These are phyloP conservation scores for Morpho deidamia DNA, from an alignment of 2,888 invertebrate genomes.

Conservation along the genomic window DNA sequence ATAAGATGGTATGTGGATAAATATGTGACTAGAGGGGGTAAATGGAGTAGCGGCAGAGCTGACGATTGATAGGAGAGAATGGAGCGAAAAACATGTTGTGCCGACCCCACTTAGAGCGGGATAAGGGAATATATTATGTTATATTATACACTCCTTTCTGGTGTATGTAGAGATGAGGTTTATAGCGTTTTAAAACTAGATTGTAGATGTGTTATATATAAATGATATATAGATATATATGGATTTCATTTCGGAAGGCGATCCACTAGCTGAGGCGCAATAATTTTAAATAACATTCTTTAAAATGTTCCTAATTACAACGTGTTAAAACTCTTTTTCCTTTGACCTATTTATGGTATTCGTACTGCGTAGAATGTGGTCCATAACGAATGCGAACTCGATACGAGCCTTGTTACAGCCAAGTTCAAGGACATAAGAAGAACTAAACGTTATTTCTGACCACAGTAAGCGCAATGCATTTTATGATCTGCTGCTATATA, in stretches of 20 bases:
- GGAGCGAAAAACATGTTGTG: no score
- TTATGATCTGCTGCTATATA: neutral
- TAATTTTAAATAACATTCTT: neutral
- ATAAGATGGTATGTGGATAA: no score
- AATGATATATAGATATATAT: neutral
- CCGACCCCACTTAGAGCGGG: no score
- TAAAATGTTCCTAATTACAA: neutral
- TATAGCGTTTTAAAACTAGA: no score
- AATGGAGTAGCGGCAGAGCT: no score
- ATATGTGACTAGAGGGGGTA: no score
- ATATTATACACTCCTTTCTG: no score
- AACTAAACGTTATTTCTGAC: neutral
- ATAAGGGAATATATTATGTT: no score
- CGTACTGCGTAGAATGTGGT: constrained; percentile 18
- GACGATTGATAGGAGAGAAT: no score
- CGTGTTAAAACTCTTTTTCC: constrained; percentile 1
- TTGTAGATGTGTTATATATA: neutral
- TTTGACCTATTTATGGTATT: neutral
- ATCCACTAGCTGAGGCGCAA: constrained; percentile 1
- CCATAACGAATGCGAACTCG: constrained; percentile 30
- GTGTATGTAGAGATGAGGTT: no score
- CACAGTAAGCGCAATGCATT: neutral
- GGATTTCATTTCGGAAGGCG: constrained; percentile 17
- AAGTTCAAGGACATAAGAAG: constrained; percentile 38
- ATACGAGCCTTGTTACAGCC: constrained; percentile 33